Evolutionary conservation across 2,888 invertebrate species (phyloP).

Genomic region (Malacosoma neustria): DNA sequence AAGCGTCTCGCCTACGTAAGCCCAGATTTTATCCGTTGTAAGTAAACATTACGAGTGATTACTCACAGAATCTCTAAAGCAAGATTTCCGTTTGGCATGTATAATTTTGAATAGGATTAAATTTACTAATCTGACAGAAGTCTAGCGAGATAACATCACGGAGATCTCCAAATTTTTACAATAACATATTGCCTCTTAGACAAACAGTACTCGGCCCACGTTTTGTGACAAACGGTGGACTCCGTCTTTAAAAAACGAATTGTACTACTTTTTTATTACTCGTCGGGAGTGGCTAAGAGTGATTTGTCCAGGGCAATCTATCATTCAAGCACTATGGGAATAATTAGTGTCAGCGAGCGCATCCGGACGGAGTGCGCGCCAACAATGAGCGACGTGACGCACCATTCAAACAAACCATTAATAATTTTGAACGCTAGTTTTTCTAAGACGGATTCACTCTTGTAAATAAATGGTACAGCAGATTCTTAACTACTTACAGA

Average conservation of each 20-base stretch:
- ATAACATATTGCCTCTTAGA: slow-evolving; percentile 54
- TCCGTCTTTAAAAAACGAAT: slow-evolving; percentile 49
- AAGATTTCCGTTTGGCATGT: slow-evolving; percentile 8
- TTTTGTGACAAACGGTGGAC: slow-evolving; percentile 47
- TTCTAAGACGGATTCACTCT: slow-evolving; percentile 66
- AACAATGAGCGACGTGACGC: slow-evolving; percentile 66
- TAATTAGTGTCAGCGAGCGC: slow-evolving; percentile 72
- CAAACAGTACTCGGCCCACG: slow-evolving; percentile 47
- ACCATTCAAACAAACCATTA: slow-evolving; percentile 73
- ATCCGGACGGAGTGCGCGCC: slow-evolving; percentile 62
- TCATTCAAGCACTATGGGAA: slow-evolving; percentile 71
- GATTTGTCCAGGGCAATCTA: slow-evolving; percentile 72
- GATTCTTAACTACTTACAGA: slow-evolving; percentile 67
- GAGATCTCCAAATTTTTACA: slow-evolving; percentile 32
- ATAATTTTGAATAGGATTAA: slow-evolving; percentile 48
- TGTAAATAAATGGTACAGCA: slow-evolving; percentile 69
- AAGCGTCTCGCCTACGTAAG: not conserved
- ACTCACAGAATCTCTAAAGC: not conserved
- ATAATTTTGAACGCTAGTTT: slow-evolving; percentile 69
- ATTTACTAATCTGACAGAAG: slow-evolving; percentile 46
- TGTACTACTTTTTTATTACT: slow-evolving; percentile 59
- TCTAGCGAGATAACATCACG: slow-evolving; percentile 38
- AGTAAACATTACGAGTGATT: not conserved
- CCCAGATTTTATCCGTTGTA: not conserved
- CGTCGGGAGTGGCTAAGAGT: slow-evolving; percentile 54